Evolutionary conservation across 2,888 invertebrate species (phyloP), one percentile per base, ranked within the genome.

Genomic region (Stramonita haemastoma): DNA sequence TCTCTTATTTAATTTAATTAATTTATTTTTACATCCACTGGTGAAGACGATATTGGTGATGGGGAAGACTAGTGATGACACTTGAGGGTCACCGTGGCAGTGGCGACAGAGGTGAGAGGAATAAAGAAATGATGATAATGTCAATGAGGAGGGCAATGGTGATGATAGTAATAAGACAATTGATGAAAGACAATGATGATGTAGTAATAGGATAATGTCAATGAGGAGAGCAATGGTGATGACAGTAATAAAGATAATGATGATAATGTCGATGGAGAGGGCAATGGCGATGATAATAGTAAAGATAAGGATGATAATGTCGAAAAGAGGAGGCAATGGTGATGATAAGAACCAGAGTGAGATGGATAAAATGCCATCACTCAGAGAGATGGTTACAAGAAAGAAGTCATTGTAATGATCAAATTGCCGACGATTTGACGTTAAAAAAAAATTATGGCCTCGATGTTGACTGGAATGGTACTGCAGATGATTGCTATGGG

Each of bases 331-430:
- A 70, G 22, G 11, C 8, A 26, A 26, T 8, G n/a, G 26, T 77
- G 77, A 32, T 79, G 77, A 34, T 77, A 32, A 77, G 0, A 13
- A 77, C 13, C 6, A 77, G 0, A 32, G 29, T 77, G 15, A 91
- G 94, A 26, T 22, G 1, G 57, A 32, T 11, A 26, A 70, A 5
- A 22, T 73, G 0, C 22, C 26, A 32, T 32, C 13, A 26, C 81
- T 13, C n/a, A 17, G 8, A 0, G 29, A 6, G 15, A 36, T 8
- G 66, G 60, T 15, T 29, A 32, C 13, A 77, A 32, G 29, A 77
- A 32, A 19, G 60, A 1, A 19, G 19, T 13, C 17, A 60, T 15
- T 1, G 22, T 26, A 56, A 84, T 19, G 17, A 57, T 13, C 11
- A 57, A 8, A 26, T 8, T 8, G 70, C 19, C 6, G 70, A 22